These are phyloP conservation scores for Anguilla rostrata DNA, from an alignment of 2,113 vertebrate species.

Conservation along the genomic window DNA sequence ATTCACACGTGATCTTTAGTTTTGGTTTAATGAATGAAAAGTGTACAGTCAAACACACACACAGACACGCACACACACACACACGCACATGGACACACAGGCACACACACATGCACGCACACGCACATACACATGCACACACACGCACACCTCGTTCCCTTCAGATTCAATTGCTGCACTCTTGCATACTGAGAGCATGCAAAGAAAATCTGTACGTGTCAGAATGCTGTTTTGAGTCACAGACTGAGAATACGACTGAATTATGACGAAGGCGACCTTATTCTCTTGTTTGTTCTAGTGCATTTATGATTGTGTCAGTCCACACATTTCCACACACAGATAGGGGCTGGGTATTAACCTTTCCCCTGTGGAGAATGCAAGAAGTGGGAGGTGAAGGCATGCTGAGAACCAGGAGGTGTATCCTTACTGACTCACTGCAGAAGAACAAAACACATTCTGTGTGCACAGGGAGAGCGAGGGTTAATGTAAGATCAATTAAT, in stretches of 20 bases:
- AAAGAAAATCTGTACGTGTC: not conserved
- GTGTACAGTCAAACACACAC: constrained; percentile 32
- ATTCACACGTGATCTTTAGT: constrained; percentile 72
- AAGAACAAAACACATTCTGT: constrained; percentile 30
- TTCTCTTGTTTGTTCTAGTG: not conserved
- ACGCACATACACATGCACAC: constrained; percentile 28
- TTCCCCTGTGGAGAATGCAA: constrained; percentile 67
- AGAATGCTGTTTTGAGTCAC: not conserved
- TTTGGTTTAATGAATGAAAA: constrained; percentile 45
- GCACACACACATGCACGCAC: not conserved
- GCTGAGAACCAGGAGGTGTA: constrained; percentile 45
- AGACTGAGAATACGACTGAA: not conserved
- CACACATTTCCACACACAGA: constrained; percentile 32
- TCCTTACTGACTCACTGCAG: not conserved
- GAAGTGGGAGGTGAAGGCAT: constrained; percentile 61
- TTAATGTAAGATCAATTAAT: not conserved
- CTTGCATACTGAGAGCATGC: not conserved
- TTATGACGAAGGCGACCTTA: not conserved
- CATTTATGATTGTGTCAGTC: not conserved
- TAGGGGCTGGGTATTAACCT: constrained; percentile 65
- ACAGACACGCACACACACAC: not conserved
- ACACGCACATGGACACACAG: not conserved
- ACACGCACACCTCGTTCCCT: not conserved
- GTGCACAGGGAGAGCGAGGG: not conserved
- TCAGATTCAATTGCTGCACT: not conserved